A percentile compares a stretch with the other conserved stretches of the same genome.
Conservation (phyloP, 1,140 invertebrate genomes). For the Drepana arcuata region DNA sequence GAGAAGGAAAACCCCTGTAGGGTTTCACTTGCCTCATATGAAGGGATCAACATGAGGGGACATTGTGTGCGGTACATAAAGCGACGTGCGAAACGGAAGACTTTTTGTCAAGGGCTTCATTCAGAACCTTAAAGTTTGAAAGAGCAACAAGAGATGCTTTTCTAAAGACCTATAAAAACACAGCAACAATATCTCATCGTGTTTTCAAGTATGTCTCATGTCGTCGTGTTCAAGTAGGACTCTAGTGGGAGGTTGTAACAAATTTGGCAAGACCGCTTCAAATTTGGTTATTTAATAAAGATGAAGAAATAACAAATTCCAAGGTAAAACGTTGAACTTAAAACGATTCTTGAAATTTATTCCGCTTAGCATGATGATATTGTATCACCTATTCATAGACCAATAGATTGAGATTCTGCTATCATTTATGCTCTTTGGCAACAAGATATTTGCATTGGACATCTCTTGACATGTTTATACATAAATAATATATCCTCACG, state of each 20-base stretch:
- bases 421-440: too few species aligned
- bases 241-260: slow-evolving; percentile 1
- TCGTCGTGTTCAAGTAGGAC: too few species aligned
- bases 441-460: too few species aligned
- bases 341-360: too few species aligned
- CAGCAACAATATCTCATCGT: not conserved
- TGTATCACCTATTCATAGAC: too few species aligned
- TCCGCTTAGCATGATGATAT: too few species aligned
- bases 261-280: slow-evolving; percentile 1
- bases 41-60: slow-evolving; percentile 35
- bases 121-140: slow-evolving; percentile 4
- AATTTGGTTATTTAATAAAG: slow-evolving; percentile 11
- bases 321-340: slow-evolving; percentile 25
- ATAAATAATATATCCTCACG: too few species aligned
- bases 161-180: not conserved
- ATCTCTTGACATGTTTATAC: too few species aligned
- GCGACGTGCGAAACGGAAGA: slow-evolving; percentile 21
- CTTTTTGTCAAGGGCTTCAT: slow-evolving; percentile 35
- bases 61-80: slow-evolving; percentile 38
- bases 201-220: too few species aligned
- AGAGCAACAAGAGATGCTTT: not conserved
- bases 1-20: slow-evolving; percentile 40
- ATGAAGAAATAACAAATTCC: slow-evolving; percentile 12
- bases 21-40: slow-evolving; percentile 51
- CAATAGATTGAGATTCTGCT: too few species aligned